A percentile compares a stretch with the other conserved stretches of the same genome.
Conservation (phyloP, 2,888 invertebrate species). For the Nipponacmea schrenckii region DNA sequence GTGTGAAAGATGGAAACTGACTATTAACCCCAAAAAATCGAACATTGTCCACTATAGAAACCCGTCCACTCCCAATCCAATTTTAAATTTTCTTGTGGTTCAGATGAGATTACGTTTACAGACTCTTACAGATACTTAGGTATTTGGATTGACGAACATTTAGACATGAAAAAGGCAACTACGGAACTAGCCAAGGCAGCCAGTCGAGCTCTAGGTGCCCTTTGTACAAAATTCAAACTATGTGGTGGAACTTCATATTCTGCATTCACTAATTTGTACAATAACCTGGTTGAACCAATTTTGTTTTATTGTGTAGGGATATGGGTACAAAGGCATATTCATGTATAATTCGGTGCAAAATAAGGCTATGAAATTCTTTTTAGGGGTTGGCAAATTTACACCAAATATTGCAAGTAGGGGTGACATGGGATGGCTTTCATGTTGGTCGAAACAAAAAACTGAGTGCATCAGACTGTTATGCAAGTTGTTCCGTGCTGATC, state of each 20-base stretch:
- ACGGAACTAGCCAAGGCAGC: not conserved
- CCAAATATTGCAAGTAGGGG: not conserved
- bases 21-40: not conserved
- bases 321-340: not conserved
- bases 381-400: not conserved
- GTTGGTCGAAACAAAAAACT: no score
- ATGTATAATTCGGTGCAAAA: not conserved
- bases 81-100: not conserved
- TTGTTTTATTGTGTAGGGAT: not conserved
- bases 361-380: not conserved
- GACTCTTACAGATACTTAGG: not conserved
- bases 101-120: not conserved
- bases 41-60: not conserved
- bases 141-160: not conserved
- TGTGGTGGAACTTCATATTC: not conserved
- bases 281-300: not conserved
- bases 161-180: not conserved
- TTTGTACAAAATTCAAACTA: no score
- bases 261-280: not conserved
- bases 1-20: slow-evolving; percentile 6
- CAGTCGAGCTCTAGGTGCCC: not conserved
- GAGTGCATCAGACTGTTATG: no score
- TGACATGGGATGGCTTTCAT: not conserved
- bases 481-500: no score
- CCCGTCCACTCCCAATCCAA: not conserved